Conservation (phyloP, 2,113 vertebrate species). For the Beaufortia kweichowensis region DNA sequence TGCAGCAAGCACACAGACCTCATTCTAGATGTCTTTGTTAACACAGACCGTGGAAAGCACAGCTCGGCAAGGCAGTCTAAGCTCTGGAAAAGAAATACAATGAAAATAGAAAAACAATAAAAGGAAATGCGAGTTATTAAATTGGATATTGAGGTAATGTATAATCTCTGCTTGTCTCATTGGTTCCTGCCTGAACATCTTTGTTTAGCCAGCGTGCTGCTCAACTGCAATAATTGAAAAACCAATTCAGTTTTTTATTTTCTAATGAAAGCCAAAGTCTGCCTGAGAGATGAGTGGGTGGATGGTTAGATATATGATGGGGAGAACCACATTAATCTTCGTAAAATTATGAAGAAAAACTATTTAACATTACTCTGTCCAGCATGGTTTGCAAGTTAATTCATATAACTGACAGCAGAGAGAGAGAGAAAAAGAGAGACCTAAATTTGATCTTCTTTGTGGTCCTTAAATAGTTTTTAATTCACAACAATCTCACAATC, state of each 20-base stretch:
- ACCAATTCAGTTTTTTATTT: constrained; percentile 72
- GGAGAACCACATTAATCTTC: constrained; percentile 74
- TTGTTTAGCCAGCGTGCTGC: constrained; percentile 74
- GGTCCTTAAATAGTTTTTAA: constrained; percentile 70
- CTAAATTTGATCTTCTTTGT: constrained; percentile 69
- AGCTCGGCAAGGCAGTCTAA: constrained; percentile 58
- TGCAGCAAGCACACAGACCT: constrained; percentile 58
- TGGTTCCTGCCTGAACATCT: constrained; percentile 70
- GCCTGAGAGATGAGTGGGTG: constrained; percentile 63
- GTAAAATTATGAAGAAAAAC: constrained; percentile 64
- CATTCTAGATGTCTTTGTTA: constrained; percentile 69
- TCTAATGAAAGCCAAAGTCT: constrained; percentile 66
- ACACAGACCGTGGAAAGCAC: constrained; percentile 55
- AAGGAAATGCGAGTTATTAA: constrained; percentile 77
- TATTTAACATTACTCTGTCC: constrained; percentile 66
- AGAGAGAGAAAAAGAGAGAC: not conserved
- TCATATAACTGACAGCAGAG: not conserved
- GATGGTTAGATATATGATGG: constrained; percentile 69
- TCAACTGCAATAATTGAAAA: constrained; percentile 77
- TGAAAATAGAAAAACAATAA: constrained; percentile 76
- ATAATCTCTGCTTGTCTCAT: constrained; percentile 75
- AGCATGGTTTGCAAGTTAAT: constrained; percentile 75
- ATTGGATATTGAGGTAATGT: constrained; percentile 77
- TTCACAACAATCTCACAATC: constrained; percentile 69
- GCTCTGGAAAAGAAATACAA: constrained; percentile 72